Conservation (phyloP, 2,113 vertebrate species). For the Stercorarius parasiticus region DNA sequence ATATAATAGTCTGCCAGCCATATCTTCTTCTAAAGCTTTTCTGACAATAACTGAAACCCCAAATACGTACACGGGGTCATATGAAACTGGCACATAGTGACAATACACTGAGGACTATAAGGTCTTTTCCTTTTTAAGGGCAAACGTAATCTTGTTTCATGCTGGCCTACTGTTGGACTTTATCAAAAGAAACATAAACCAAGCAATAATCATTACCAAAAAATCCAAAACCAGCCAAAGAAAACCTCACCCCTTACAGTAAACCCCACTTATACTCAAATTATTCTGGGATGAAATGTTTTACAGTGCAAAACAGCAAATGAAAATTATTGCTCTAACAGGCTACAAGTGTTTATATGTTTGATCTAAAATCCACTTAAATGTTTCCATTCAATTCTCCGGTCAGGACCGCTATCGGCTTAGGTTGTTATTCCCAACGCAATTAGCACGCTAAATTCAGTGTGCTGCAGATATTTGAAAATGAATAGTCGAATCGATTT, state of each 20-base stretch:
- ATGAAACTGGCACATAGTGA: background rate
- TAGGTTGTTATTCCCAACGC: background rate
- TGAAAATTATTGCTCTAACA: background rate
- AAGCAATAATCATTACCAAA: background rate
- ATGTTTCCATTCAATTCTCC: background rate
- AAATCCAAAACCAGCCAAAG: background rate
- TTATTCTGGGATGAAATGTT: background rate
- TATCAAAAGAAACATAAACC: background rate
- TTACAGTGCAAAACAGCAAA: background rate
- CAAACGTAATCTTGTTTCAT: background rate
- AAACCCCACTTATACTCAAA: background rate
- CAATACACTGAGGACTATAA: background rate
- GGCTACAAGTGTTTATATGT: background rate
- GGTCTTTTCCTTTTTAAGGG: background rate
- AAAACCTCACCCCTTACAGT: background rate
- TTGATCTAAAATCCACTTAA: background rate
- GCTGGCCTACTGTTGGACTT: background rate
- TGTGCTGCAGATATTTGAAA: background rate
- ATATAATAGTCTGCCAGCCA: background rate
- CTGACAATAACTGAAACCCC: background rate
- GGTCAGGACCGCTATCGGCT: accelerated
- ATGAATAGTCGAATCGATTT: background rate
- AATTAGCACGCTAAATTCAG: background rate
- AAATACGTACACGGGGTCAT: background rate
- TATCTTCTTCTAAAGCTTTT: background rate